Conservation (phyloP, 2,113 vertebrate genomes). For the Narcine bancroftii region DNA sequence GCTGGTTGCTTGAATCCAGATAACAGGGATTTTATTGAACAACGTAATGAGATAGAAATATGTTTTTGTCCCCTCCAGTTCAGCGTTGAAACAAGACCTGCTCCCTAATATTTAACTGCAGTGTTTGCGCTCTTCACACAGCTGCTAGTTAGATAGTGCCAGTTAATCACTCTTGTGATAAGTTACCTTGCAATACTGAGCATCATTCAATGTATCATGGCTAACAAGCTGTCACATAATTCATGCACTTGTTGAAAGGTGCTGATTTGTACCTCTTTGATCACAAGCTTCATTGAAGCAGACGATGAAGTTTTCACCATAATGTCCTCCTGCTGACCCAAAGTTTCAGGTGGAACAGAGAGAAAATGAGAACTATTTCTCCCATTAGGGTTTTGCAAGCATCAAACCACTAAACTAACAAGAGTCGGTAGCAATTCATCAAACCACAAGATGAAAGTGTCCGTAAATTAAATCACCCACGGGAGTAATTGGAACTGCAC, state of each 20-base stretch:
- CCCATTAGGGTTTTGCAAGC: not conserved
- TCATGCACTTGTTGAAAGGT: constrained; percentile 32
- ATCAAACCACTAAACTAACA: not conserved
- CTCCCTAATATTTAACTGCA: not conserved
- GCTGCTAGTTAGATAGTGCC: constrained; percentile 1
- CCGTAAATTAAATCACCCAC: constrained; percentile 1
- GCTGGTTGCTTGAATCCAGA: too few species aligned
- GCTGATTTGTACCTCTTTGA: constrained; percentile 24
- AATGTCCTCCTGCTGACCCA: constrained; percentile 28
- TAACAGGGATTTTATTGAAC: too few species aligned
- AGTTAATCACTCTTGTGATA: constrained; percentile 30
- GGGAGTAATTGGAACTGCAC: not conserved
- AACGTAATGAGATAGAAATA: not conserved
- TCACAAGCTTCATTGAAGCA: constrained; percentile 28
- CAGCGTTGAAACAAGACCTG: not conserved
- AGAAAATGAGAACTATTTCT: constrained; percentile 16
- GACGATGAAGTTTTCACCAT: constrained; percentile 12
- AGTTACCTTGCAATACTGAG: not conserved
- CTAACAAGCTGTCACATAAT: constrained; percentile 10
- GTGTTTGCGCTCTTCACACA: not conserved
- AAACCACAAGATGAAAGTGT: not conserved
- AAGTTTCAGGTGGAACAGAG: constrained; percentile 28
- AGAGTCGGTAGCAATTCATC: not conserved
- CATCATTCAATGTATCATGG: not conserved
- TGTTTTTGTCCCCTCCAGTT: not conserved